These are phyloP conservation scores for Melangyna quadrimaculata DNA, from an alignment of 2,888 invertebrate genomes.

Conservation along the genomic window DNA sequence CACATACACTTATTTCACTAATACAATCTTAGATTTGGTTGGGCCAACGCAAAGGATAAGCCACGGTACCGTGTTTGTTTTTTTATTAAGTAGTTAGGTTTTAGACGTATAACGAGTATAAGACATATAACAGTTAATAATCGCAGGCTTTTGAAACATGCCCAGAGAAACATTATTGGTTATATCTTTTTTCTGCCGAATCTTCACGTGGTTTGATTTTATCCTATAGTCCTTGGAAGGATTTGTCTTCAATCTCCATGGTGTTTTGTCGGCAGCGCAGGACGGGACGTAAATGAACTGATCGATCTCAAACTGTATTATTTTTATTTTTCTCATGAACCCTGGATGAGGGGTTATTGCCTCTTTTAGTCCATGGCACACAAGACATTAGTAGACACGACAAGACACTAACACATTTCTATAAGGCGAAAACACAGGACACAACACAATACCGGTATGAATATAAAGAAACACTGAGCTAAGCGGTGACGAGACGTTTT, in stretches of 20 bases:
- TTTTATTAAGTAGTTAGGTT: background rate
- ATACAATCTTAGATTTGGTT: background rate
- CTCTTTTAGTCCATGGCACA: conserved; percentile 71
- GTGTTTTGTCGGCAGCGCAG: background rate
- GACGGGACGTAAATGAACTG: conserved; percentile 71
- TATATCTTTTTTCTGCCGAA: background rate
- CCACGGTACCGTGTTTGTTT: background rate
- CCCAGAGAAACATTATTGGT: background rate
- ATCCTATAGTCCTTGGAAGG: background rate
- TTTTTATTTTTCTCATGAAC: conserved; percentile 43
- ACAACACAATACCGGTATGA: conserved; percentile 35
- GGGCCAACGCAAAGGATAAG: background rate
- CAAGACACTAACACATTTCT: conserved; percentile 17
- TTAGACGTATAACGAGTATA: background rate
- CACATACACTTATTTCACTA: background rate
- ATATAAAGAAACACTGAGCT: background rate
- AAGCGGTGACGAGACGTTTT: background rate
- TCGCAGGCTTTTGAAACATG: background rate
- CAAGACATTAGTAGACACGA: conserved; percentile 73
- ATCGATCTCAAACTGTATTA: conserved; percentile 77
- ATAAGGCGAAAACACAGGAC: background rate
- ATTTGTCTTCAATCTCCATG: conserved; percentile 72
- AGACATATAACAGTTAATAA: conserved; percentile 17
- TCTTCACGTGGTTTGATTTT: background rate
- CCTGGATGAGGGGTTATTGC: conserved; percentile 51